Evolutionary conservation across 2,797 vertebrate genomes (phyloP).

Genomic region (Nasua narica): DNA sequence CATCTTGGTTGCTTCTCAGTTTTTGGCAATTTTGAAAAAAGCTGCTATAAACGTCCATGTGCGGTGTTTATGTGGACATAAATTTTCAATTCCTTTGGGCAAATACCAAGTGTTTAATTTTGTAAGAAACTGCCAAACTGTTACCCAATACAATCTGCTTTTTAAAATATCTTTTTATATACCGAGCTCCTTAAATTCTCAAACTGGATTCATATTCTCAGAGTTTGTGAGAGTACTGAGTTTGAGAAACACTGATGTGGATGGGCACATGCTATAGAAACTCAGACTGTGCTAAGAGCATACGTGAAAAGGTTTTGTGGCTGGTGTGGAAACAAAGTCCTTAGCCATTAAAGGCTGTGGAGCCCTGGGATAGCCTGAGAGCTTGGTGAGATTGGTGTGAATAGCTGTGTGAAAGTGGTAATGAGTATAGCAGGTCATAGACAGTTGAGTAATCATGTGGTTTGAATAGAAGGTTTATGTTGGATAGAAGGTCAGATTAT

Average conservation of each 20-base stretch:
- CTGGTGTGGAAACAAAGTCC: not conserved
- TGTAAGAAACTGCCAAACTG: not conserved
- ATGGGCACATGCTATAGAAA: not conserved
- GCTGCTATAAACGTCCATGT: not conserved
- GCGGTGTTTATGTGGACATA: slow-evolving; percentile 8
- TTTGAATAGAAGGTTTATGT: not conserved
- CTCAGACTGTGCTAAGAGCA: not conserved
- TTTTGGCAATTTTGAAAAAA: slow-evolving; percentile 43
- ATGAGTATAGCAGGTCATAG: not conserved
- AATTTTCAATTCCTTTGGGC: not conserved
- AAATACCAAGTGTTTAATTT: slow-evolving; percentile 9
- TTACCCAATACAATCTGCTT: not conserved
- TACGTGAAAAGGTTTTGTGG: not conserved
- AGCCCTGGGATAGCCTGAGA: not conserved
- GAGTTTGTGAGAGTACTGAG: not conserved
- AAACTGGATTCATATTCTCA: not conserved
- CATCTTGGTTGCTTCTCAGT: not conserved
- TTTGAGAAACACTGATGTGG: not conserved
- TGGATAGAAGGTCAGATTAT: not conserved
- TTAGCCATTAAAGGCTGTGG: not conserved
- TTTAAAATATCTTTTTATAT: not conserved
- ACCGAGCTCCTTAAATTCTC: not conserved
- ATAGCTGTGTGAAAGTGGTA: not conserved
- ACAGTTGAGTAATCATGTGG: not conserved
- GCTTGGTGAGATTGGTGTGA: not conserved